These are phyloP conservation scores for Thalassoma bifasciatum DNA, from an alignment of 2,113 vertebrate genomes.

Conservation along the genomic window DNA sequence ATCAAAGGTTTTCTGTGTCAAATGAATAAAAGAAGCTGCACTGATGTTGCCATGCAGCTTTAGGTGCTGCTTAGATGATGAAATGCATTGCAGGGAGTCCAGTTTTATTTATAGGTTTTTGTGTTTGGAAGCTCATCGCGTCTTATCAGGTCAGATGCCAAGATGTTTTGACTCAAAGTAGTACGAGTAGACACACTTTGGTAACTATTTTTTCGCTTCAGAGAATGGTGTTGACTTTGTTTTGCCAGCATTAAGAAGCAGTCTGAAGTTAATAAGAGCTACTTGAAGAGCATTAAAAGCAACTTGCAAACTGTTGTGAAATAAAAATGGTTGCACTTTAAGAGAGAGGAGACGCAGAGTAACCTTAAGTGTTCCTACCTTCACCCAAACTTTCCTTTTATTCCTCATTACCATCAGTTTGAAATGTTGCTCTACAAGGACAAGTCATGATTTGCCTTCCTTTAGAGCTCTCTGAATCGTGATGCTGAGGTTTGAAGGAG, in stretches of 20 bases:
- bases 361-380: constrained; percentile 3
- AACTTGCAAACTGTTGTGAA: background rate
- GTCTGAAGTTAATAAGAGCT: too few relatives aligned
- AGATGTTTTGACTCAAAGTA: too few relatives aligned
- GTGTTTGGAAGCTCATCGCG: background rate
- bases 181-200: too few relatives aligned
- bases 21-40: background rate
- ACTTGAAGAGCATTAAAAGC: too few relatives aligned
- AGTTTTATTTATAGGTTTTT: too few relatives aligned
- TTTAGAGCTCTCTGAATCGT: constrained; percentile 43
- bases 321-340: background rate
- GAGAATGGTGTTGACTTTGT: too few relatives aligned
- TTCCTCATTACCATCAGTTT: background rate
- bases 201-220: too few relatives aligned
- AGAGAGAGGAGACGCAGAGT: constrained; percentile 13
- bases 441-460: background rate
- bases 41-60: background rate
- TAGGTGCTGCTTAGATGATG: background rate
- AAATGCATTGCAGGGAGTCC: background rate
- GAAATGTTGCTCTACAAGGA: background rate
- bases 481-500: constrained; percentile 40
- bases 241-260: too few relatives aligned
- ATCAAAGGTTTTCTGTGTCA: background rate
- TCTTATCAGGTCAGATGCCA: too few relatives aligned
- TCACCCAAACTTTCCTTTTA: background rate